A percentile compares a stretch with the other conserved stretches of the same genome.
phyloP scores from a whole-genome alignment of 2,113 vertebrate species.

The Monopterus albus region DNA sequence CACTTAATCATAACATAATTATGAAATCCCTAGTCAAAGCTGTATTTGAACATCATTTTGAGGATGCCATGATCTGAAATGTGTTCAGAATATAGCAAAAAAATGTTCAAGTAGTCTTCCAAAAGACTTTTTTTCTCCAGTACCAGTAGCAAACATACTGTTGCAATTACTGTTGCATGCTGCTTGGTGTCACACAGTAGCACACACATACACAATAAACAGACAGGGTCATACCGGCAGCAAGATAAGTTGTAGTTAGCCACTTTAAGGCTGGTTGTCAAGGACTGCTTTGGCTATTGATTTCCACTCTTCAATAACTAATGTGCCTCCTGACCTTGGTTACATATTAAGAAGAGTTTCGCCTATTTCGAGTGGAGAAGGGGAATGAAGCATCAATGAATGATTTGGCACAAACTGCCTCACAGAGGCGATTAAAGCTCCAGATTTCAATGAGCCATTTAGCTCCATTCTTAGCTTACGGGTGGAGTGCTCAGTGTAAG shows the following conservation, averaged over 20 bases:
- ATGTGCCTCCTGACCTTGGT: slow-evolving; percentile 72
- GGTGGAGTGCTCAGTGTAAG: slow-evolving; percentile 28
- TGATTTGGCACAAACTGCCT: slow-evolving; percentile 67
- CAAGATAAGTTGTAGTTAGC: slow-evolving; percentile 45
- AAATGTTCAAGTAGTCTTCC: neutral
- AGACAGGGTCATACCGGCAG: neutral
- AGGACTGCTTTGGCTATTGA: slow-evolving; percentile 72
- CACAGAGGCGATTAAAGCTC: slow-evolving; percentile 58
- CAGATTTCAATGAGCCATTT: slow-evolving; percentile 57
- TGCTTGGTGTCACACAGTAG: neutral
- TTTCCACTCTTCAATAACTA: slow-evolving; percentile 69
- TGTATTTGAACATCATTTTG: neutral
- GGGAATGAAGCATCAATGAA: slow-evolving; percentile 67
- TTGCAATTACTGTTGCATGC: neutral
- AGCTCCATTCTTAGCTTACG: slow-evolving; percentile 37
- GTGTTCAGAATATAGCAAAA: too few relatives aligned
- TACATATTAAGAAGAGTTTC: slow-evolving; percentile 59
- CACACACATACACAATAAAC: neutral
- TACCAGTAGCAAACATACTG: neutral
- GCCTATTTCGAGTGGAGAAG: slow-evolving; percentile 44
- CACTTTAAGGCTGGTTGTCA: slow-evolving; percentile 51
- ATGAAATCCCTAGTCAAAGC: too few relatives aligned
- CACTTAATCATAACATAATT: neutral
- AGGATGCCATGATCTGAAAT: neutral
- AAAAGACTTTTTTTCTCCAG: neutral